Percentiles rank a stretch among this genome's conserved stretches.
Conservation (phyloP, 2,888 invertebrate species). For the Sinhomidia bicolor region DNA sequence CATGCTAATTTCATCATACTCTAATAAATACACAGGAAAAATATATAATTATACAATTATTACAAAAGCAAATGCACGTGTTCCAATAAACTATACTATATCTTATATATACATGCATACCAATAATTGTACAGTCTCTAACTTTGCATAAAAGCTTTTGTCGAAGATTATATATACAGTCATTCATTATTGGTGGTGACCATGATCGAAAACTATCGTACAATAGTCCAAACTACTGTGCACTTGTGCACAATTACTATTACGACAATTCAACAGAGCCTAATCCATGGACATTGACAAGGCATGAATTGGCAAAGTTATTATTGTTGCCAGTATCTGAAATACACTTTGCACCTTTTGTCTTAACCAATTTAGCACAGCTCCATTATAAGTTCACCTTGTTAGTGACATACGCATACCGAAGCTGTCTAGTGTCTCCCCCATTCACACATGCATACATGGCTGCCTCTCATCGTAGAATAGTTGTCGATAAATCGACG, state of each 20-base stretch:
- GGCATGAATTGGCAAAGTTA: constrained; percentile 34
- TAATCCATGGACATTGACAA: not conserved
- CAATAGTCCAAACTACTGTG: not conserved
- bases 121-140: not conserved
- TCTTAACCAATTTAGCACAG: not conserved
- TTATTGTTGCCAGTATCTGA: constrained; percentile 20
- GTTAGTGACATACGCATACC: not conserved
- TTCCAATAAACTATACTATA: not conserved
- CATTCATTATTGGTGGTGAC: not conserved
- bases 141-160: too few species aligned
- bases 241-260: not conserved
- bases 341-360: not conserved
- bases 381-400: constrained; percentile 12
- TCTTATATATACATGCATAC: not conserved
- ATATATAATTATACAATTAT: not conserved
- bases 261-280: not conserved
- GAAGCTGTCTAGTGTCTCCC: not conserved
- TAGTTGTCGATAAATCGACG: not conserved
- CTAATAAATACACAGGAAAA: not conserved
- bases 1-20: not conserved
- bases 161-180: not conserved
- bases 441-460: not conserved
- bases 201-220: constrained; percentile 24
- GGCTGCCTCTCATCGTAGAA: not conserved
- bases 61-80: not conserved